These are phyloP conservation scores for Cyaniris semiargus DNA, from an alignment of 2,888 invertebrate genomes.

Conservation along the genomic window DNA sequence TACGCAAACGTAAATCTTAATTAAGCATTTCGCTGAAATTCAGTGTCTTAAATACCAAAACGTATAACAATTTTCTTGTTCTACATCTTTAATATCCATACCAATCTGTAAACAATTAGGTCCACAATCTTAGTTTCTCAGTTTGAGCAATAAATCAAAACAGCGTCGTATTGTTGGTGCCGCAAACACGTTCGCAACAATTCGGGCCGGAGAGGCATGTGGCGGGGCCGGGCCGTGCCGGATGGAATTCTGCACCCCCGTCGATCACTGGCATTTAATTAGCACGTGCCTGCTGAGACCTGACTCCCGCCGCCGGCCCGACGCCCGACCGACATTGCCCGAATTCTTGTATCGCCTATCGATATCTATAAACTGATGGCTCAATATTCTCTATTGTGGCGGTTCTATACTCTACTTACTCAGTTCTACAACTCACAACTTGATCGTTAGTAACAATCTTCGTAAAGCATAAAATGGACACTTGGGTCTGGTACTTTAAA, in stretches of 20 bases:
- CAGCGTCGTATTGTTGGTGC: slow-evolving; percentile 35
- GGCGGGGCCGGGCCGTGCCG: slow-evolving; percentile 49
- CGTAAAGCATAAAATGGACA: too few species aligned
- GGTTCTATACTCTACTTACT: too few species aligned
- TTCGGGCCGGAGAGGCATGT: slow-evolving; percentile 63
- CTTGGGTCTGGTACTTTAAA: too few species aligned
- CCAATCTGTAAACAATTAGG: not conserved
- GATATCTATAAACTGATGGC: slow-evolving; percentile 44
- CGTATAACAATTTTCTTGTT: not conserved
- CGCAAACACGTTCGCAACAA: slow-evolving; percentile 58
- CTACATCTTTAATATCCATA: not conserved
- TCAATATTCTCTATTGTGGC: slow-evolving; percentile 1
- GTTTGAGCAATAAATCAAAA: slow-evolving; percentile 30
- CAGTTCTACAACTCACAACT: too few species aligned
- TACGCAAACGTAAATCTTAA: not conserved
- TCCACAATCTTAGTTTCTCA: not conserved
- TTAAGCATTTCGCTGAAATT: not conserved
- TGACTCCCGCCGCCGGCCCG: slow-evolving; percentile 45
- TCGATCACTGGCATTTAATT: slow-evolving; percentile 76
- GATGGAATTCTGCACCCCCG: slow-evolving; percentile 62
- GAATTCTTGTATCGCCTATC: slow-evolving; percentile 64
- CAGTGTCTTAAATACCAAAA: not conserved
- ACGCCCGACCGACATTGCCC: slow-evolving; percentile 59
- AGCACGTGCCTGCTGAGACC: slow-evolving; percentile 68
- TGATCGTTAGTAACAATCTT: too few species aligned